These are phyloP conservation scores for Platorchestia sp. DNA, from an alignment of 1,140 invertebrate species.

Conservation along the genomic window DNA sequence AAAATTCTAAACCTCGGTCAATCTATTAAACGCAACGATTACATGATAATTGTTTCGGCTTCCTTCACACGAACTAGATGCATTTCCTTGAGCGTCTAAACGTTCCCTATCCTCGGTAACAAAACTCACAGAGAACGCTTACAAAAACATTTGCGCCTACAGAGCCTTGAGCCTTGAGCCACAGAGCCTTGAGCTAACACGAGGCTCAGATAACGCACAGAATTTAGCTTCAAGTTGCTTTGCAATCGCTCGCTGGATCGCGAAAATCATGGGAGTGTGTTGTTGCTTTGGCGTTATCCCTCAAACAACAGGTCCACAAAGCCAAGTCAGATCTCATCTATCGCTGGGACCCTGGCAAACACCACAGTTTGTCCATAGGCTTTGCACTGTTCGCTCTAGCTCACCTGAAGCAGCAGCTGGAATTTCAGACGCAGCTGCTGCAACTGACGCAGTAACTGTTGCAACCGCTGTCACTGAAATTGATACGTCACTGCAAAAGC, in stretches of 20 bases:
- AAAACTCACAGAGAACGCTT: too few species aligned
- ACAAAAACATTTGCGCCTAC: too few species aligned
- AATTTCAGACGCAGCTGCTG: background rate
- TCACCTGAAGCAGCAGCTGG: background rate
- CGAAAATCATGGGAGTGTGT: background rate
- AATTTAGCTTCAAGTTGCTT: background rate
- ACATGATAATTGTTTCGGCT: too few species aligned
- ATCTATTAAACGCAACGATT: too few species aligned
- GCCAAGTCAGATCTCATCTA: constrained; percentile 6
- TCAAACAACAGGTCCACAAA: background rate
- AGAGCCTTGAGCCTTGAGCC: too few species aligned
- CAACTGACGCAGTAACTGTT: background rate
- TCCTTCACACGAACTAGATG: too few species aligned
- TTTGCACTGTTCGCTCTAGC: background rate
- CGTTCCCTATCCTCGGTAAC: too few species aligned
- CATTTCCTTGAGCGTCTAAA: too few species aligned
- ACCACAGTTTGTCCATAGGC: background rate
- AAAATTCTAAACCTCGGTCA: too few species aligned
- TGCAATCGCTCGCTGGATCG: background rate
- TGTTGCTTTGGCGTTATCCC: background rate
- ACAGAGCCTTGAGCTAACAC: background rate
- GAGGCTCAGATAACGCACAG: background rate
- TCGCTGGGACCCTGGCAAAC: background rate
- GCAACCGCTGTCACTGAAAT: too few species aligned
- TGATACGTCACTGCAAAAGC: too few species aligned